Conservation (phyloP, 2,797 vertebrate genomes). For the Iguana delicatissima region DNA sequence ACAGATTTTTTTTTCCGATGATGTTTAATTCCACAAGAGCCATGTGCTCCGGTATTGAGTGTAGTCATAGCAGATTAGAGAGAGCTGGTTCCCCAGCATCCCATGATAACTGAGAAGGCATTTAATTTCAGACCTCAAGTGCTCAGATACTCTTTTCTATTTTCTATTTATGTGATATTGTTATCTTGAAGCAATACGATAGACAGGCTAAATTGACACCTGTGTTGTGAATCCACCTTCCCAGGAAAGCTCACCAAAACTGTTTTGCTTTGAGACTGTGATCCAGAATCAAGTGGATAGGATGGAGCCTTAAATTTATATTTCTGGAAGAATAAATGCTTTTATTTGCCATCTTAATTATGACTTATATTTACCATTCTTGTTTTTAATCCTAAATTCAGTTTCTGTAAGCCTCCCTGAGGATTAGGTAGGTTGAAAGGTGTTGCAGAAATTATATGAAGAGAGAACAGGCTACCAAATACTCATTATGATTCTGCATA, state of each 20-base stretch:
- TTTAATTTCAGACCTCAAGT: background rate
- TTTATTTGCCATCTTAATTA: conserved; percentile 15
- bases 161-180: background rate
- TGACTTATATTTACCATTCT: background rate
- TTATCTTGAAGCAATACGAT: background rate
- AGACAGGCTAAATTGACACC: background rate
- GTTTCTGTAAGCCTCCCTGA: background rate
- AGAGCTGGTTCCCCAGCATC: background rate
- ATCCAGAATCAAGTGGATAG: background rate
- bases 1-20: background rate
- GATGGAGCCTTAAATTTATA: background rate
- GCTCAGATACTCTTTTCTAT: background rate
- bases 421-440: background rate
- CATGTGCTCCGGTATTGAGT: background rate
- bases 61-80: background rate
- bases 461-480: background rate
- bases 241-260: background rate
- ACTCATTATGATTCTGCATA: background rate
- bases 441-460: background rate
- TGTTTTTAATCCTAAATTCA: background rate
- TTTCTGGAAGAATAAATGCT: background rate
- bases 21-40: background rate
- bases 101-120: background rate
- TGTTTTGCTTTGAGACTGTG: background rate
- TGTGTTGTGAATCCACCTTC: background rate